Conservation (phyloP, 2,797 vertebrate genomes). For the Poeciliopsis paucimaculata region DNA sequence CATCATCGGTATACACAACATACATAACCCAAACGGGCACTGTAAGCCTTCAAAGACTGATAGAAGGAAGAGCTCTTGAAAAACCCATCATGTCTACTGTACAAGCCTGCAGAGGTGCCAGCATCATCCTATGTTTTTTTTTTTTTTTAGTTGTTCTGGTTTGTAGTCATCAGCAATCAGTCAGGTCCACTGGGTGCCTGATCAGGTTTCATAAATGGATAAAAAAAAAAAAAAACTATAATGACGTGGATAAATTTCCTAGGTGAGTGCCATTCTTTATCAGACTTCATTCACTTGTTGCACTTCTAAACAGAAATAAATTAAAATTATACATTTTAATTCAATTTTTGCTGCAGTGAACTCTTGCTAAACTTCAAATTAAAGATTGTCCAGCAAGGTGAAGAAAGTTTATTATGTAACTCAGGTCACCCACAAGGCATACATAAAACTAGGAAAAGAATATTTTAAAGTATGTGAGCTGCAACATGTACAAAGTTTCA, state of each 20-base stretch:
- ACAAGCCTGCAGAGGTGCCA: background rate
- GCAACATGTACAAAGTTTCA: no score
- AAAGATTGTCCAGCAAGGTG: background rate
- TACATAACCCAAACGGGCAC: background rate
- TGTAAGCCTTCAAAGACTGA: background rate
- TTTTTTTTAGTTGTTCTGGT: background rate
- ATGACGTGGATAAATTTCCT: no score
- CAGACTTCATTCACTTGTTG: background rate
- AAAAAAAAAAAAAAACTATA: no score
- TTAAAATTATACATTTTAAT: background rate
- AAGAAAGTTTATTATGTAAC: background rate
- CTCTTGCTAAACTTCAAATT: background rate
- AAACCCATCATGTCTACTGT: background rate
- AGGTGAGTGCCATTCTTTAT: background rate
- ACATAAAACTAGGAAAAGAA: background rate
- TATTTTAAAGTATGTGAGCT: no score
- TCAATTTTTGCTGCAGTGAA: background rate
- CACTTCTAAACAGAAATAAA: background rate
- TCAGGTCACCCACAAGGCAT: background rate
- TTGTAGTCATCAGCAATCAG: background rate
- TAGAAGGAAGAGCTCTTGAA: background rate
- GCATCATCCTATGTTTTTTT: background rate
- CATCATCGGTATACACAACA: background rate
- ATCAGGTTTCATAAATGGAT: background rate
- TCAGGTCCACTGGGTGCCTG: background rate